These are phyloP conservation scores for Drosophila persimilis DNA, from an alignment of 1,140 invertebrate genomes.

Conservation along the genomic window DNA sequence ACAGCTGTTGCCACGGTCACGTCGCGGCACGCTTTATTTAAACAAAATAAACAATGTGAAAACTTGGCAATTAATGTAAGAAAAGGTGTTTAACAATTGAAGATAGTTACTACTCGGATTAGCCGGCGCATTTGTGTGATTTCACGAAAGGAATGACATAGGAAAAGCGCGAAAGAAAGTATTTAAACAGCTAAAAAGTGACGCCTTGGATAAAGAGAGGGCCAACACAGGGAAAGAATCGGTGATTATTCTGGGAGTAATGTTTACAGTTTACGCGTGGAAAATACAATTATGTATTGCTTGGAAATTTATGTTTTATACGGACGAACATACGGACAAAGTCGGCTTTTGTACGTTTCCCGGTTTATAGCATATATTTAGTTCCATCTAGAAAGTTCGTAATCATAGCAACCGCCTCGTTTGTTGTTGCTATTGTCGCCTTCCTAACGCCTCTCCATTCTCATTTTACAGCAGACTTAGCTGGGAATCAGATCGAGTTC, in stretches of 20 bases:
- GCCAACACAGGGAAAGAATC: too few species aligned
- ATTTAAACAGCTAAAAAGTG: too few species aligned
- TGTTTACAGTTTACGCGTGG: not conserved
- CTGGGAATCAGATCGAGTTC: constrained; percentile 3
- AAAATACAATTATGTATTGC: too few species aligned
- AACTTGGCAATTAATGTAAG: not conserved
- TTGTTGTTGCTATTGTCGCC: constrained; percentile 13
- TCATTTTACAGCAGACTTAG: constrained; percentile 38
- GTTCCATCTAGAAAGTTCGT: constrained; percentile 1
- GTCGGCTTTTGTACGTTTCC: constrained; percentile 1
- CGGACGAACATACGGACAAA: too few species aligned
- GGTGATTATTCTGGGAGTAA: too few species aligned
- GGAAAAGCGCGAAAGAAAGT: too few species aligned
- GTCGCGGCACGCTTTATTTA: constrained; percentile 13
- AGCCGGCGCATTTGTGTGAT: too few species aligned
- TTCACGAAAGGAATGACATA: too few species aligned
- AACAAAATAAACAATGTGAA: constrained; percentile 29
- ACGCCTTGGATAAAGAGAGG: too few species aligned
- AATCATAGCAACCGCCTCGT: constrained; percentile 38
- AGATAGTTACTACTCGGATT: too few species aligned
- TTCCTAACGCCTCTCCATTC: constrained; percentile 36
- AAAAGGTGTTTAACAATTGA: too few species aligned
- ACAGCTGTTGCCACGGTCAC: constrained; percentile 37
- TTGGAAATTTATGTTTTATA: too few species aligned
- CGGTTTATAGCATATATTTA: not conserved